A percentile compares a stretch with the other conserved stretches of the same genome.
phyloP scores from a whole-genome alignment of 2,888 invertebrate species.

The Anorthoa munda region DNA sequence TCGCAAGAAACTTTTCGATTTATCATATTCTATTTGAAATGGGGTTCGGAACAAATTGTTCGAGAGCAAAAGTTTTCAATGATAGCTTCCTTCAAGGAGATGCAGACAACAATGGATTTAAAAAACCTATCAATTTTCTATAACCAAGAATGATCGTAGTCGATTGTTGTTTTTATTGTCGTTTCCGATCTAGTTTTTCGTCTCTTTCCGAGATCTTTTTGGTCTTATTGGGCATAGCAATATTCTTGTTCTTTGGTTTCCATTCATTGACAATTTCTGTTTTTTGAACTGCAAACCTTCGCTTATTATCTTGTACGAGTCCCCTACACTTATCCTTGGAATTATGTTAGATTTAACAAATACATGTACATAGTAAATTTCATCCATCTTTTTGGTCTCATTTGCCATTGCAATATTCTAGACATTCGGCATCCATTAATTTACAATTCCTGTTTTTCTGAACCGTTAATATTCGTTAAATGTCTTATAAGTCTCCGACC shows the following conservation, averaged over 20 bases:
- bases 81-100: conserved; percentile 37
- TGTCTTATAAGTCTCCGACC: too few species aligned
- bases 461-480: too few species aligned
- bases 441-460: too few species aligned
- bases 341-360: not conserved
- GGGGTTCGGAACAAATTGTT: conserved; percentile 72
- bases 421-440: too few species aligned
- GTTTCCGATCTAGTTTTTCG: conserved; percentile 2
- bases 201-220: not conserved
- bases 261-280: not conserved
- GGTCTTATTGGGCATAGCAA: not conserved
- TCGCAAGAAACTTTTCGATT: conserved; percentile 77
- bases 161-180: conserved; percentile 13
- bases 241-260: not conserved
- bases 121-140: conserved; percentile 35
- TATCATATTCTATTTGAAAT: conserved; percentile 80
- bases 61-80: conserved; percentile 71
- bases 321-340: not conserved
- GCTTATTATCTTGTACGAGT: not conserved
- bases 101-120: conserved; percentile 42
- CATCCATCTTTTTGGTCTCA: too few species aligned
- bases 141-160: not conserved
- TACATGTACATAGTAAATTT: too few species aligned
- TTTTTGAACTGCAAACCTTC: too few species aligned
- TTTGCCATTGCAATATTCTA: too few species aligned